phyloP scores from a whole-genome alignment of 2,113 vertebrate genomes.

The Pollimyrus isidori region DNA sequence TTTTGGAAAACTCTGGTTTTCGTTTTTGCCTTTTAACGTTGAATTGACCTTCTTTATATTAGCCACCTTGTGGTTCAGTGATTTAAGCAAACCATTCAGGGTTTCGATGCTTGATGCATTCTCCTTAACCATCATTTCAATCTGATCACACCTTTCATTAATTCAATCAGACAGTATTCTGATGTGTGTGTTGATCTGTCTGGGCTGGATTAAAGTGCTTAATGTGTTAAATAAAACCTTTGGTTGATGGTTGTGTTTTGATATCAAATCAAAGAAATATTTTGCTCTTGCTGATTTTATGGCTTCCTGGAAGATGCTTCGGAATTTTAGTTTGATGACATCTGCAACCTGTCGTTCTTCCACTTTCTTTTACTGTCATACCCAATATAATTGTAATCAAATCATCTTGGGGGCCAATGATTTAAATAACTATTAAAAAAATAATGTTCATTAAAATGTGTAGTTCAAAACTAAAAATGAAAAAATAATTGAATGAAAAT shows the following conservation, averaged over 20 bases:
- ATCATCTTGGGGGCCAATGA: not conserved
- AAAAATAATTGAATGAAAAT: not conserved
- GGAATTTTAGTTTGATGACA: not conserved
- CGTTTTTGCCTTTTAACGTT: too few species aligned
- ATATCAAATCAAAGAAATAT: not conserved
- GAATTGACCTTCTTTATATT: too few species aligned
- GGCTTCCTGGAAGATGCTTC: not conserved
- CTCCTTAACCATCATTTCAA: too few species aligned
- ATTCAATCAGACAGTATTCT: too few species aligned
- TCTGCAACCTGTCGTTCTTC: not conserved
- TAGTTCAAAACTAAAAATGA: not conserved
- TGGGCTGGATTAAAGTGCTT: not conserved
- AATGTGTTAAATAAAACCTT: not conserved
- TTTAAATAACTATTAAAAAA: not conserved
- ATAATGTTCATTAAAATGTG: not conserved
- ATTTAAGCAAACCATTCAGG: too few species aligned
- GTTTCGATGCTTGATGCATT: too few species aligned
- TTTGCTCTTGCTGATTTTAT: not conserved
- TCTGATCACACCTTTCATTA: too few species aligned
- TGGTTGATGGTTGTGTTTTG: not conserved
- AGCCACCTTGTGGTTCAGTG: too few species aligned
- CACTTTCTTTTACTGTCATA: not conserved
- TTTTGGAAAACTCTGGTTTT: too few species aligned
- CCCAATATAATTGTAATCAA: not conserved
- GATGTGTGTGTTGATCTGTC: not conserved